Base-by-base conservation (phyloP, 2,113 vertebrate species). In the Callaeas wilsoni region DNA sequence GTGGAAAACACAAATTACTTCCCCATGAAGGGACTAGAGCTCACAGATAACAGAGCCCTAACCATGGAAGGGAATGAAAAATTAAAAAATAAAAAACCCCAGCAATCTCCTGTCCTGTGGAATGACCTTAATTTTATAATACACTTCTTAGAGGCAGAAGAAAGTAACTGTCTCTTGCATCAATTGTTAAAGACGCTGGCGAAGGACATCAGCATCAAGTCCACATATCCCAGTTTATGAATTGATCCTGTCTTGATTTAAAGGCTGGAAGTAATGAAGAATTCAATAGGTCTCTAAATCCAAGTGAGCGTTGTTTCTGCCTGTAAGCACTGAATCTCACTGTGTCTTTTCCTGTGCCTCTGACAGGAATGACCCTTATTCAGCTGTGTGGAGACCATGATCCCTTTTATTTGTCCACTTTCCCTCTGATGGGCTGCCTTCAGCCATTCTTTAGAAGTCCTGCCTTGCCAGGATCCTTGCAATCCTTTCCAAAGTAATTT, bases 1-100 rank as follows among this genome's bases (percentile, higher is more conserved):
- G 59, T 80, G 69, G 67, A 87, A 92, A 90, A 77, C 68, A 92
- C 50, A 62, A 90, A 84, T 89, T 84, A 84, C 37, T 91, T 84
- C 60, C 62, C 39, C 73, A n/a, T 41, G 63, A 74, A 80, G 60
- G 52, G 47, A 75, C 19, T 35, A 89, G 69, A 91, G 42, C 50
- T 71, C 16, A 74, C 47, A 91, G 62, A 76, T 79, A 92, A 60
- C 8, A 84, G 33, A 88, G 59, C 25, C 12, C 14, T 46, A 55
- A 59, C 27, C 47, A 53, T 1, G 1, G n/a, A 64, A 41, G 2
- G 12, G 42, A 37, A 63, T 62, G 20, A 46, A 76, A 81, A 41
- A 81, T 64, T 35, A 12, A 85, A 77, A 75, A 70, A 68, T 1
- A 9, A 25, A 65, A 33, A 39, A 64, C 2, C 1, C 0, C 14